Evolutionary conservation across 2,888 invertebrate genomes (phyloP), one percentile per base, ranked within the genome.

Genomic region (Spodoptera littoralis): DNA sequence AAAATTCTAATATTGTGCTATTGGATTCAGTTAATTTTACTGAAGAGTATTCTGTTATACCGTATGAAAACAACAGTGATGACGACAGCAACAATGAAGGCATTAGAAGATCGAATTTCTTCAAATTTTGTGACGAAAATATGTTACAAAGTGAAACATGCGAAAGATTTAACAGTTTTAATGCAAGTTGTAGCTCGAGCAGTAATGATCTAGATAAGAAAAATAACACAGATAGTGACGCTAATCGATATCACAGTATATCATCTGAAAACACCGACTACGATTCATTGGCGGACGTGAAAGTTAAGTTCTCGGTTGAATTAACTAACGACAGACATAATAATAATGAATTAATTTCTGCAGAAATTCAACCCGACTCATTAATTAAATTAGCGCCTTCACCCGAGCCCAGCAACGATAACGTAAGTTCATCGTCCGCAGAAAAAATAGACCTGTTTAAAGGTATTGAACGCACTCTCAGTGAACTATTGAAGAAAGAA

Each of bases 401-500:
- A 50, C 90, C 92, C 69, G 91, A 92, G 76, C 90, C 89, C 59
- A 81, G 76, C 61, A 81, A 85, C 63, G 79, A 86, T 77, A 83
- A 72, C 68, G 67, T 78, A 73, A 83, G 81, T 81, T 86, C 83
- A 71, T 74, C 81, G 76, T 63, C 86, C 76, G 79, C 80, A 64
- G 91, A 90, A 86, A 94, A 95, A 88, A 92, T 93, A 79, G 95
- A 95, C 87, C 83, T 95, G 85, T 93, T 94, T 81, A 93, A 92
- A 92, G 94, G 94, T 86, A 94, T 95, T 77, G 94, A 95, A 85
- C 94, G 92, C 82, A 95, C 95, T 85, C 90, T 95, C 76, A 94
- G 93, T 90, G 95, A 94, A 88, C 88, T 95, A 88, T 92, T 95
- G 85, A 95, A 94, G 89, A 95, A 95, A 93, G 95, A 95, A 91